Conservation (phyloP, 2,888 invertebrate genomes). For the Pantelozetes paolii region DNA sequence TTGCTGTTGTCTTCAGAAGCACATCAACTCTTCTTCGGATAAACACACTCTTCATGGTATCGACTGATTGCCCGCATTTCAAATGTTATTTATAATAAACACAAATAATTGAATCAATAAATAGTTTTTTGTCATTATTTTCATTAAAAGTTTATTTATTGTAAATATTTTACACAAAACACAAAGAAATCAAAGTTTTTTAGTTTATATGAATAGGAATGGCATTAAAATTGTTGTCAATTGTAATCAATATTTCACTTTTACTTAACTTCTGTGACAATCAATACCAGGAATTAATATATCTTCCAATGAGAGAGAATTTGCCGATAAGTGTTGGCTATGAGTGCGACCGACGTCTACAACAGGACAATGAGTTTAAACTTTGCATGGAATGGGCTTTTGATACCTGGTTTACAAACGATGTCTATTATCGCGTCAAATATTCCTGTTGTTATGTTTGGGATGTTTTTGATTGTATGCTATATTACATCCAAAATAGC, state of each 20-base stretch:
- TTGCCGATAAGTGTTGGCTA: slow-evolving; percentile 5
- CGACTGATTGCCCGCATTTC: neutral
- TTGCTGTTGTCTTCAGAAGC: neutral
- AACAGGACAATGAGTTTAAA: neutral
- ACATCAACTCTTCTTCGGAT: slow-evolving; percentile 3
- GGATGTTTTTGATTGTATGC: slow-evolving; percentile 31
- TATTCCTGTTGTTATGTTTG: slow-evolving; percentile 34
- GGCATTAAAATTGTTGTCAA: too few species aligned
- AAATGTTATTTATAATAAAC: too few species aligned
- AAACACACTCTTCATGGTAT: slow-evolving; percentile 7
- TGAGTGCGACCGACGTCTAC: neutral
- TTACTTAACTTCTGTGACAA: neutral
- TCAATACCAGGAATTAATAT: neutral
- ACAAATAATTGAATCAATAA: too few species aligned
- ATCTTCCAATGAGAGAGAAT: neutral
- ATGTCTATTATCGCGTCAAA: neutral
- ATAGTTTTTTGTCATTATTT: too few species aligned
- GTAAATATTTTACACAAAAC: too few species aligned
- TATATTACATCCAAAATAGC: neutral
- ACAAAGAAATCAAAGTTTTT: too few species aligned
- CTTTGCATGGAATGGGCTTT: neutral
- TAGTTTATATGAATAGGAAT: too few species aligned
- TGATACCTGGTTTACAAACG: slow-evolving; percentile 22
- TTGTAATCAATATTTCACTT: neutral
- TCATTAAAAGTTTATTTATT: too few species aligned